phyloP scores from a whole-genome alignment of 2,888 invertebrate species.

The Barypeithes pellucidus region DNA sequence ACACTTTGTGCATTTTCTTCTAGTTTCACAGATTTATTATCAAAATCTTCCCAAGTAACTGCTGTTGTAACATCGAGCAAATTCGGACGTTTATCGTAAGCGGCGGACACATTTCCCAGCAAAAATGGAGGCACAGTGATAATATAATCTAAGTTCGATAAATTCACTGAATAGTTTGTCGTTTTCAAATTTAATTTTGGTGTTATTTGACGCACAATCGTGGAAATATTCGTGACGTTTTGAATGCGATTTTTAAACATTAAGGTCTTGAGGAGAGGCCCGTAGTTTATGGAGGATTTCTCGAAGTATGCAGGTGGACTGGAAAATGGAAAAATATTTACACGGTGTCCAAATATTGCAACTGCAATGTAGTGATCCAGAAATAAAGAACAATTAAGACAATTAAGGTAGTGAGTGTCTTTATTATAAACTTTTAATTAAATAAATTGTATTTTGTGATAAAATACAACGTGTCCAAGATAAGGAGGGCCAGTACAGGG shows the following conservation, averaged over 20 bases:
- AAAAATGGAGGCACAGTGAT: conserved; percentile 58
- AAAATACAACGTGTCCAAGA: no score
- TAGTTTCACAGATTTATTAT: conserved; percentile 47
- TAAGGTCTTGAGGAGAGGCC: conserved; percentile 58
- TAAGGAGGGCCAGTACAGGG: no score
- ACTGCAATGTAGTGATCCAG: no score
- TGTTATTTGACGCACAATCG: conserved; percentile 16
- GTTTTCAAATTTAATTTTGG: conserved; percentile 41
- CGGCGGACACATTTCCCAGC: conserved; percentile 47
- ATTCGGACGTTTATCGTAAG: conserved; percentile 38
- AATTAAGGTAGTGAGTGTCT: no score
- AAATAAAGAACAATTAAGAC: no score
- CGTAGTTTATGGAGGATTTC: conserved; percentile 51
- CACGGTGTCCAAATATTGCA: background rate
- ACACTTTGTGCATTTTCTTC: conserved; percentile 49
- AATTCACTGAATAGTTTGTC: conserved; percentile 29
- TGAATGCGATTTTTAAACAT: conserved; percentile 57
- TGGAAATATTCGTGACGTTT: conserved; percentile 44
- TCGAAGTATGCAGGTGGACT: conserved; percentile 31
- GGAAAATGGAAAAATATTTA: conserved; percentile 17
- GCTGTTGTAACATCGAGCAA: conserved; percentile 51
- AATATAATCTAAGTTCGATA: conserved; percentile 55
- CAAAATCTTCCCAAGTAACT: conserved; percentile 41
- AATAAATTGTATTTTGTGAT: no score
- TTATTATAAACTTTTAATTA: no score